Evolutionary conservation across 2,888 invertebrate genomes (phyloP).

Genomic region (Epiblema foenella): DNA sequence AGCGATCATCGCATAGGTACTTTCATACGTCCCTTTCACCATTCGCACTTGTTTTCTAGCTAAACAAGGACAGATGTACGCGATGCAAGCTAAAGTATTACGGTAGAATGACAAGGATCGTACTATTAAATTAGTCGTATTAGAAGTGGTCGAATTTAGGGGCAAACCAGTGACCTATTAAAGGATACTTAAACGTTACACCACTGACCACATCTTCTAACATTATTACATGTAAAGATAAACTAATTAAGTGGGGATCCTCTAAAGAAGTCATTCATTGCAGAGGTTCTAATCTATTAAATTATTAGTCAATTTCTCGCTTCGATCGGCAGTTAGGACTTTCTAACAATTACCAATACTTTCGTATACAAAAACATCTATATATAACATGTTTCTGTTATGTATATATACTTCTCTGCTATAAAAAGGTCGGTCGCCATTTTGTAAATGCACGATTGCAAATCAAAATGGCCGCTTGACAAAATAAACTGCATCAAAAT

Average conservation of each 20-base stretch:
- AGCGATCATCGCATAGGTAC: not conserved
- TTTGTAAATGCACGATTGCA: slow-evolving; percentile 1
- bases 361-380: slow-evolving; percentile 7
- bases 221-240: not conserved
- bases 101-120: not conserved
- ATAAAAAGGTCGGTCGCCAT: not conserved
- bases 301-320: slow-evolving; percentile 17
- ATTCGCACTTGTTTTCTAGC: not conserved
- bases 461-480: slow-evolving; percentile 10
- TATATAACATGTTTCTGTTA: not conserved
- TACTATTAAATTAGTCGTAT: slow-evolving; percentile 29
- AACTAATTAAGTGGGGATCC: not conserved
- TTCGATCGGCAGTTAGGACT: slow-evolving; percentile 7
- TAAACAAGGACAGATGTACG: not conserved
- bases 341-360: slow-evolving; percentile 13
- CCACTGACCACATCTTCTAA: not conserved
- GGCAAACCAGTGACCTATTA: not conserved
- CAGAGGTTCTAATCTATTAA: not conserved
- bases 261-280: slow-evolving; percentile 18
- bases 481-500: not conserved
- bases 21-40: not conserved
- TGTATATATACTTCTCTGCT: not conserved
- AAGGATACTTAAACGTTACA: not conserved
- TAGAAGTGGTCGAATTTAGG: not conserved
- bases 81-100: slow-evolving; percentile 2